Evolutionary conservation across 2,888 invertebrate genomes (phyloP).

Genomic region (Escarpia spicata): DNA sequence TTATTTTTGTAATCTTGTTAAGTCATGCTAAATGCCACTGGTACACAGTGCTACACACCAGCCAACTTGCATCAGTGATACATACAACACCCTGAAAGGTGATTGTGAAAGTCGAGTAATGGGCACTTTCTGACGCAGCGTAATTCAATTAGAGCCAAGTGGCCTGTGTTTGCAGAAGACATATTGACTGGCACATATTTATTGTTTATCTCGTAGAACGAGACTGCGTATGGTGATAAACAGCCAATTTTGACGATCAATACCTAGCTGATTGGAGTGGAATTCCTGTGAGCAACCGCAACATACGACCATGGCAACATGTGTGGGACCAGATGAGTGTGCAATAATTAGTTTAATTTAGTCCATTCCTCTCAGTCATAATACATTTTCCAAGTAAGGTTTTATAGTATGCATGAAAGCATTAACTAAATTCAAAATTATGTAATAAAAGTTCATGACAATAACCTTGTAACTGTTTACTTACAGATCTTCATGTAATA

Average conservation of each 20-base stretch:
- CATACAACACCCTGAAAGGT: background rate
- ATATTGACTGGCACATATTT: constrained; percentile 10
- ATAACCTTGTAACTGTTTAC: background rate
- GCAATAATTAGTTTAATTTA: background rate
- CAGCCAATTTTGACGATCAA: constrained; percentile 4
- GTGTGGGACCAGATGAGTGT: background rate
- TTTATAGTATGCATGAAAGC: background rate
- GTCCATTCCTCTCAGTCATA: background rate
- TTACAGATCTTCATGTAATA: background rate
- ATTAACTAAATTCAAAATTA: background rate
- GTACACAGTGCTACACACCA: background rate
- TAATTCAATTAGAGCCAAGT: background rate
- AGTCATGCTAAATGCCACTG: background rate
- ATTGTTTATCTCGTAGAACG: background rate
- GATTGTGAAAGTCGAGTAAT: background rate
- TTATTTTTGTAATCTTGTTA: background rate
- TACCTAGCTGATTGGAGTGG: background rate
- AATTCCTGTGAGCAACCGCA: background rate
- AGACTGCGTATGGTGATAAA: background rate
- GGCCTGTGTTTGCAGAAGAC: background rate
- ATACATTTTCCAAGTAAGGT: background rate
- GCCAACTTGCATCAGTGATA: background rate
- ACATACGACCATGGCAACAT: background rate
- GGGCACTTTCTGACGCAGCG: background rate
- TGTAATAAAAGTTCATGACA: background rate